Evolutionary conservation across 2,888 invertebrate species (phyloP).

Genomic region (Sarcophaga carnaria): DNA sequence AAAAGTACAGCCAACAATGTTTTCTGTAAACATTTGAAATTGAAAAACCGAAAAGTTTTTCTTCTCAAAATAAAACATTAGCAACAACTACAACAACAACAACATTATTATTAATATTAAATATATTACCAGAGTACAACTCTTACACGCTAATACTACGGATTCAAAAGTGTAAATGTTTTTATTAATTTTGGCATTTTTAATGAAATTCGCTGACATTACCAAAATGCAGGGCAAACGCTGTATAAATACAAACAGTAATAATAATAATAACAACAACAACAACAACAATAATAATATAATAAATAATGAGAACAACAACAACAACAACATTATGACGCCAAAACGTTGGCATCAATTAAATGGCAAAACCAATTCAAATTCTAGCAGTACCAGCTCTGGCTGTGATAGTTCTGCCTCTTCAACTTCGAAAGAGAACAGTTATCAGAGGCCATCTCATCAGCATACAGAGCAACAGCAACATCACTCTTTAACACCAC

Average conservation of each 20-base stretch:
- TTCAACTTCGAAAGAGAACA: constrained; percentile 77
- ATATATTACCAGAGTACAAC: too few species aligned
- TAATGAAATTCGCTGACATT: constrained; percentile 82
- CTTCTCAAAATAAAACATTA: not conserved
- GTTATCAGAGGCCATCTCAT: constrained; percentile 69
- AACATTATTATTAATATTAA: too few species aligned
- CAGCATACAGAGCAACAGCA: constrained; percentile 73
- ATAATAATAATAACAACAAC: constrained; percentile 66
- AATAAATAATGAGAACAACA: constrained; percentile 60
- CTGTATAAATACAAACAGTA: constrained; percentile 70
- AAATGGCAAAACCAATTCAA: constrained; percentile 65
- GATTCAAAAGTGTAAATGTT: constrained; percentile 79
- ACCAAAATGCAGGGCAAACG: constrained; percentile 78
- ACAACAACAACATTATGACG: constrained; percentile 56
- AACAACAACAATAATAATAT: constrained; percentile 58
- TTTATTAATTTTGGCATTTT: constrained; percentile 80
- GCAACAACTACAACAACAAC: not conserved
- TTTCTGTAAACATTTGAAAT: constrained; percentile 13
- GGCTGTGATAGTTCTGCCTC: constrained; percentile 78
- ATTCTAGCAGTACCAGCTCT: constrained; percentile 78
- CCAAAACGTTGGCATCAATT: constrained; percentile 66
- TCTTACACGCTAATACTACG: too few species aligned
- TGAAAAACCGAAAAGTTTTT: not conserved
- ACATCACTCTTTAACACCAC: constrained; percentile 82
- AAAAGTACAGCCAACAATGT: constrained; percentile 20